A percentile compares a stretch with the other conserved stretches of the same genome.
Evolutionary conservation across 2,113 vertebrate species (phyloP).

Genomic region (Rhea americana): DNA sequence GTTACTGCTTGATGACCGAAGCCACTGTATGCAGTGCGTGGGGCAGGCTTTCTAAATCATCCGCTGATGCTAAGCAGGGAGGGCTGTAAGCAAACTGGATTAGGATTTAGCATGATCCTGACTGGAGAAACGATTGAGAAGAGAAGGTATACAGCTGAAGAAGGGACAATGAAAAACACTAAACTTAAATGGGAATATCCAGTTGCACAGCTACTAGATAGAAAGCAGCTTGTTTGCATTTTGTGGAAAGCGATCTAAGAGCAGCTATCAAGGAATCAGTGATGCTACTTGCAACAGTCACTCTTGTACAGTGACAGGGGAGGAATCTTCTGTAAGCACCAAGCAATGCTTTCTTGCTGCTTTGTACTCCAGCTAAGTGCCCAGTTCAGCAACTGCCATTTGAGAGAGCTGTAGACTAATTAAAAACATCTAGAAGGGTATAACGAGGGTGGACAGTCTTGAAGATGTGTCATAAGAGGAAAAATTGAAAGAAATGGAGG

Average conservation of each 20-base stretch:
- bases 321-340: background rate
- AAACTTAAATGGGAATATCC: background rate
- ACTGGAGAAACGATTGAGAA: fast-evolving
- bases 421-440: background rate
- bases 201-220: background rate
- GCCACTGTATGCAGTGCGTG: background rate
- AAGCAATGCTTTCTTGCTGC: background rate
- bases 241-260: background rate
- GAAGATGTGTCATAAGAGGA: background rate
- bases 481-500: background rate
- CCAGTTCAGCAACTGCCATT: background rate
- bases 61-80: background rate
- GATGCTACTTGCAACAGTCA: background rate
- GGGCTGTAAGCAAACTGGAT: background rate
- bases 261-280: background rate
- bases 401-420: background rate
- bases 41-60: background rate
- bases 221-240: background rate
- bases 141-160: fast-evolving
- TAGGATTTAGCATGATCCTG: fast-evolving
- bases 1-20: background rate
- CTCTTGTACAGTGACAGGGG: background rate
- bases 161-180: background rate
- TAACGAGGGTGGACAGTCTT: background rate
- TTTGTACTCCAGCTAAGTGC: background rate